Conservation (phyloP, 2,888 invertebrate species). For the Sarcophaga subvicina region DNA sequence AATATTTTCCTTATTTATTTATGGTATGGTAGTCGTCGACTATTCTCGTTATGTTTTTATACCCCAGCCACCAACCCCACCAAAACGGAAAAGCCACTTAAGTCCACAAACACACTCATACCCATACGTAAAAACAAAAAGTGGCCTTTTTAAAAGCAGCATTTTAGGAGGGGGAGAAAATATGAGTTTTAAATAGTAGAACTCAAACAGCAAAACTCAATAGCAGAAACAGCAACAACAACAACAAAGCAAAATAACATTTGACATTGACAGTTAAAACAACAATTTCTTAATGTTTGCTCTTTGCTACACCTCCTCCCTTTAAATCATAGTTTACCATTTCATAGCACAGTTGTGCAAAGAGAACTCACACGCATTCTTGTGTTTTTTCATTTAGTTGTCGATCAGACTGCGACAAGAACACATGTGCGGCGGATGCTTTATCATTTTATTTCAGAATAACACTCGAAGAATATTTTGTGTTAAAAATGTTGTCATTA, state of each 20-base stretch:
- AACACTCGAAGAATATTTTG: too few species aligned
- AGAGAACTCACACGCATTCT: too few species aligned
- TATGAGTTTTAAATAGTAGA: neutral
- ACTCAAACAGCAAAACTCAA: neutral
- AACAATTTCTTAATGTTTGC: neutral
- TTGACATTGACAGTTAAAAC: slow-evolving; percentile 47
- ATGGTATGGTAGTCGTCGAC: neutral
- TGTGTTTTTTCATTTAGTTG: too few species aligned
- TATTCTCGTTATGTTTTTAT: slow-evolving; percentile 8
- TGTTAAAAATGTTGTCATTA: too few species aligned
- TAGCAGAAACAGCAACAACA: slow-evolving; percentile 5
- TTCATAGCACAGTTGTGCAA: too few species aligned
- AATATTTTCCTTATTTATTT: slow-evolving; percentile 8
- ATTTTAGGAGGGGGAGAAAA: too few species aligned
- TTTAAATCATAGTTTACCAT: too few species aligned
- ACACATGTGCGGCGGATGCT: too few species aligned
- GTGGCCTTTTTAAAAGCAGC: neutral
- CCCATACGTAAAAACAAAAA: neutral
- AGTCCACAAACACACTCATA: slow-evolving; percentile 18
- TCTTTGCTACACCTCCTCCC: neutral
- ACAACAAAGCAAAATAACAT: slow-evolving; percentile 6
- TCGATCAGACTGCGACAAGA: too few species aligned
- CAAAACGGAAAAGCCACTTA: slow-evolving; percentile 14
- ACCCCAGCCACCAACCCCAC: neutral
- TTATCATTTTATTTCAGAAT: too few species aligned